Percentiles rank a stretch among this genome's conserved stretches.
phyloP scores from a whole-genome alignment of 2,888 invertebrate genomes.

The Buathra laborator region DNA sequence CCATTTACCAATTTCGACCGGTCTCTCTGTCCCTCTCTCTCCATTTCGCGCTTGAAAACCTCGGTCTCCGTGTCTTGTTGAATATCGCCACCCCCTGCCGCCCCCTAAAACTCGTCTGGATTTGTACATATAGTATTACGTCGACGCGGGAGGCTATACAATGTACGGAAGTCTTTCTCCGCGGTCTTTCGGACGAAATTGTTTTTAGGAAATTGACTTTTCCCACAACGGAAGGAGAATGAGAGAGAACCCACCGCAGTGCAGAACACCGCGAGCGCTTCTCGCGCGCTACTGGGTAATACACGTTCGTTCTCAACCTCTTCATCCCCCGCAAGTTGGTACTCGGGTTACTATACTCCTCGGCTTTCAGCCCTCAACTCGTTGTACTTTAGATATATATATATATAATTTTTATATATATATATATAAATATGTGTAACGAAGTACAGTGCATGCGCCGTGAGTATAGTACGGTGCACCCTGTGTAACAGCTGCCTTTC shows the following conservation, averaged over 20 bases:
- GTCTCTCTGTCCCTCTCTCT: constrained; percentile 56
- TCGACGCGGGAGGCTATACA: constrained; percentile 70
- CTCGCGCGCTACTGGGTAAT: constrained; percentile 18
- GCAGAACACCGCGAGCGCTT: constrained; percentile 21
- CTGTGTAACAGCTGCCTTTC: constrained; percentile 67
- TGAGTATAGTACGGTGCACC: constrained; percentile 16
- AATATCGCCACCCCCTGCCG: neutral
- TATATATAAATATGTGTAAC: neutral
- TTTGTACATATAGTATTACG: constrained; percentile 74
- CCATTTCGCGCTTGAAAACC: neutral
- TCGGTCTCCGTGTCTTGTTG: neutral
- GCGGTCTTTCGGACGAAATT: constrained; percentile 72
- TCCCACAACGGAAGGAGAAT: constrained; percentile 68
- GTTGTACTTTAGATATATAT: constrained; percentile 20
- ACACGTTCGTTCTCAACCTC: constrained; percentile 49
- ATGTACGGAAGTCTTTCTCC: neutral
- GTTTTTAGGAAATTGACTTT: constrained; percentile 81
- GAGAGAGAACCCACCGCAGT: constrained; percentile 43
- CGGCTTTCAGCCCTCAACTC: constrained; percentile 25
- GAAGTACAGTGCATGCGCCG: neutral
- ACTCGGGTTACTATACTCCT: constrained; percentile 40
- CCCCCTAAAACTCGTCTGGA: constrained; percentile 64
- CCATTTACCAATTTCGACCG: constrained; percentile 72
- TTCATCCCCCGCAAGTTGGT: constrained; percentile 35
- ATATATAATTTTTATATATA: neutral